These are phyloP conservation scores for Macrocentrus cingulum DNA, from an alignment of 1,140 invertebrate genomes.

Conservation along the genomic window DNA sequence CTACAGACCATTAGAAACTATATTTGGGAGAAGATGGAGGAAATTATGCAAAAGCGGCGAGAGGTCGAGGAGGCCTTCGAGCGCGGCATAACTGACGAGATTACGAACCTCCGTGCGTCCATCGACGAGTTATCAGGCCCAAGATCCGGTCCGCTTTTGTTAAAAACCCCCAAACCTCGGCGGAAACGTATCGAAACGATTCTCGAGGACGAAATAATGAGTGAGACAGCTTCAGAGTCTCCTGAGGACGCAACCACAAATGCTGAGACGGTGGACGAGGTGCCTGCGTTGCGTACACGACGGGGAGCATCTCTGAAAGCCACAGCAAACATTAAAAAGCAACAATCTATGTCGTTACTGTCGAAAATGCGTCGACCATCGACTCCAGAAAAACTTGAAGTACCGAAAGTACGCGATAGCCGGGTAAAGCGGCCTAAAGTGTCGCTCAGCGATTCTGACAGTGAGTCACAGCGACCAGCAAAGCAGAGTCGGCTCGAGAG, in stretches of 20 bases:
- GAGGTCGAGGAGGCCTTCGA: no score
- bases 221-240: neutral
- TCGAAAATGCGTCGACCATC: conserved; percentile 34
- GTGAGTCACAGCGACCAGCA: conserved; percentile 20
- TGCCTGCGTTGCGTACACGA: conserved; percentile 23
- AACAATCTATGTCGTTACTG: conserved; percentile 31
- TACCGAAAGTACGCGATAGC: conserved; percentile 7
- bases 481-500: conserved; percentile 37
- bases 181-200: conserved; percentile 48
- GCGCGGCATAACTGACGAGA: no score
- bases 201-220: conserved; percentile 41
- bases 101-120: no score
- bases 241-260: neutral
- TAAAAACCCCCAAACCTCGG: conserved; percentile 47
- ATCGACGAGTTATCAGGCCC: conserved; percentile 34
- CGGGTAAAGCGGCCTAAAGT: conserved; percentile 25
- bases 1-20: no score
- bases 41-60: no score
- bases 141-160: conserved; percentile 36
- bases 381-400: conserved; percentile 1
- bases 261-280: conserved; percentile 14
- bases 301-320: conserved; percentile 44
- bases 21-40: no score
- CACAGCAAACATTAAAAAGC: conserved; percentile 41
- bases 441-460: conserved; percentile 32